Percentiles rank a stretch among this genome's conserved stretches.
Evolutionary conservation across 1,140 invertebrate species (phyloP).

Genomic region (Drosophila melanica): DNA sequence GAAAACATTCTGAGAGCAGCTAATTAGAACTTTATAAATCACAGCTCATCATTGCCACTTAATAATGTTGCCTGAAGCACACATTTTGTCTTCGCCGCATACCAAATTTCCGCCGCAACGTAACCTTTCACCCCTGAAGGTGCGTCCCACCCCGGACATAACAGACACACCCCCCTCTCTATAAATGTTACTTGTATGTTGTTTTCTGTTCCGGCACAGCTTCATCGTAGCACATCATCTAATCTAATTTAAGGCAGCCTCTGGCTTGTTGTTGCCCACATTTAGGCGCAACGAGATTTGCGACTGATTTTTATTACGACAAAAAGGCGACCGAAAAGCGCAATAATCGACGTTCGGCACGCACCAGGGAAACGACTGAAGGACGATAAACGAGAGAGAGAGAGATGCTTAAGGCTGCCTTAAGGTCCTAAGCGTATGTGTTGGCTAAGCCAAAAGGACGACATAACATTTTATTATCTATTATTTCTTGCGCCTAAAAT

Average conservation of each 20-base stretch:
- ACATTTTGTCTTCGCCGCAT: not conserved
- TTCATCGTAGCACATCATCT: constrained; percentile 81
- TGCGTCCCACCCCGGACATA: too few relatives aligned
- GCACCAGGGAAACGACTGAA: constrained; percentile 31
- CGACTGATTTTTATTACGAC: constrained; percentile 70
- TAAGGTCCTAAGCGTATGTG: constrained; percentile 7
- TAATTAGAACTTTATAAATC: not conserved
- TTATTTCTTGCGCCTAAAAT: constrained; percentile 76
- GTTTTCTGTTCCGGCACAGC: constrained; percentile 31
- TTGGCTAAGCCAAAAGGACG: constrained; percentile 64
- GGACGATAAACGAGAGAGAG: constrained; percentile 31
- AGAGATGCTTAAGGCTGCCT: constrained; percentile 19
- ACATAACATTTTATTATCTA: constrained; percentile 81
- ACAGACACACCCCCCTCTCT: not conserved
- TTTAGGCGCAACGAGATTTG: constrained; percentile 61
- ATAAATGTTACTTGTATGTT: not conserved
- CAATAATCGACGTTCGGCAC: constrained; percentile 70
- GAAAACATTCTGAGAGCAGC: too few relatives aligned
- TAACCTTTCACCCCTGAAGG: not conserved
- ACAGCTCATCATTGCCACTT: not conserved
- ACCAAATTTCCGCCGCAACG: not conserved
- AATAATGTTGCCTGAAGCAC: not conserved
- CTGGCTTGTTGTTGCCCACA: constrained; percentile 62
- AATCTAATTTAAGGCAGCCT: constrained; percentile 66
- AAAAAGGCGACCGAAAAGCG: constrained; percentile 44